Base-by-base conservation (phyloP, 2,888 invertebrate species). In the Orgyia antiqua region DNA sequence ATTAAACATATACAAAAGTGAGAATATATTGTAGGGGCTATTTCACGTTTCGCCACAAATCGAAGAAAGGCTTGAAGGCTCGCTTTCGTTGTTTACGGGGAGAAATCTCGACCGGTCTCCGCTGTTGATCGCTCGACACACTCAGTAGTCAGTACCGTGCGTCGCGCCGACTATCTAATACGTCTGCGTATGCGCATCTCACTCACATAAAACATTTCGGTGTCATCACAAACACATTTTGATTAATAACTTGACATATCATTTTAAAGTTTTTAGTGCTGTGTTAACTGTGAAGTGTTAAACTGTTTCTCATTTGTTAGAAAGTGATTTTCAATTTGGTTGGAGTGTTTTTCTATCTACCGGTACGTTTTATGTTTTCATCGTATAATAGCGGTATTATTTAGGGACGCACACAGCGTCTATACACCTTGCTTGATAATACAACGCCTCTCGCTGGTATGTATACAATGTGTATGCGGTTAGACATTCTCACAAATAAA, bases 21-120 rank as follows among this genome's bases (percentile, higher is more conserved):
- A 64, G 60, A 59, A 53, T 37, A 23, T 13, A 19, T 57, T 51
- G 79, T 80, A 75, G 42, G 36, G 42, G 41, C 48, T 56, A 51
- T 60, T 47, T 62, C 64, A 66, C 68, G 68, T 74, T 73, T 69
- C 68, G 75, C 72, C 69, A 68, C 68, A 58, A 67, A 54, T 60
- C 66, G 68, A 83, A 78, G 82, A 83, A 83, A 82, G 79, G 77
- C 64, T 66, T 51, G 60, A 62, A 73, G 73, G 76, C 74, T 78
- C 68, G 82, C 79, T 83, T 84, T 82, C 83, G 77, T 71, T 82
- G 82, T 76, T 75, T 76, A 79, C 80, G 79, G 80, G 80, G 84
- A 83, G 84, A 84, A 84, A 84, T 83, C 83, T 72, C 67, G 67
- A 80, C 82, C 79, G 79, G 80, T 74, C 63, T 75, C 72, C 60